Base-by-base conservation (phyloP, 2,113 vertebrate species). In the Vanacampus margaritifer region DNA sequence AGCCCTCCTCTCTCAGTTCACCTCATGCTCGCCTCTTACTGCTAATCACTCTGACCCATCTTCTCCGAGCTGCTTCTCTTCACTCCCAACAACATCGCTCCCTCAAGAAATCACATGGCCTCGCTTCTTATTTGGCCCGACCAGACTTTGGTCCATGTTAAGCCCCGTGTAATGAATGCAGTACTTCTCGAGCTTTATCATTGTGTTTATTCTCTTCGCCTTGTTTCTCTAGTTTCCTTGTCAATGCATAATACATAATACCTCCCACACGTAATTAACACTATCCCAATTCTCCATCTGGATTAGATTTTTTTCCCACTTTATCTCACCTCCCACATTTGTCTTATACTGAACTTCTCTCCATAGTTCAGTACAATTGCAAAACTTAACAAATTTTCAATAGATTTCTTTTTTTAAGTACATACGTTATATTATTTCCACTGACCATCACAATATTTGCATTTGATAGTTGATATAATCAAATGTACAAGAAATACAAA, bases 41-140 rank as follows among this genome's bases (percentile, higher is more conserved):
- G 79, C 80, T 90, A 90, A 92, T 91, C 89, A 90, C 60, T 71
- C 81, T 73, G 76, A 79, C 85, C 77, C 73, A 90, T 91, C 91
- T 90, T 65, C 87, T 85, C 71, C 79, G 54, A 61, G 39, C 71
- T 64, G 61, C 59, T 68, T 68, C 51, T 32, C 65, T 76, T 74
- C 79, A 78, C 60, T 60, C 48, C 69, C 62, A 69, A 79, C 73
- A 68, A 43, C 56, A 36, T 72, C 69, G 73, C 83, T 80, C 70
- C 79, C 80, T 84, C 63, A 69, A 69, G 68, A 80, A 74, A 74
- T 74, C 74, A 81, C 68, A 39, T 68, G 65, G 17, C 56, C 43
- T 59, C 59, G 12, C 35, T 78, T 58, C 57, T 35, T 37, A 57
- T 57, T 32, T 1, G 24, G 41, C 26, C 56, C 35, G 12, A 39